Conservation (phyloP, 30 jellyfish, hydroid and myxozoan species). For the Clytia hemisphaerica region DNA sequence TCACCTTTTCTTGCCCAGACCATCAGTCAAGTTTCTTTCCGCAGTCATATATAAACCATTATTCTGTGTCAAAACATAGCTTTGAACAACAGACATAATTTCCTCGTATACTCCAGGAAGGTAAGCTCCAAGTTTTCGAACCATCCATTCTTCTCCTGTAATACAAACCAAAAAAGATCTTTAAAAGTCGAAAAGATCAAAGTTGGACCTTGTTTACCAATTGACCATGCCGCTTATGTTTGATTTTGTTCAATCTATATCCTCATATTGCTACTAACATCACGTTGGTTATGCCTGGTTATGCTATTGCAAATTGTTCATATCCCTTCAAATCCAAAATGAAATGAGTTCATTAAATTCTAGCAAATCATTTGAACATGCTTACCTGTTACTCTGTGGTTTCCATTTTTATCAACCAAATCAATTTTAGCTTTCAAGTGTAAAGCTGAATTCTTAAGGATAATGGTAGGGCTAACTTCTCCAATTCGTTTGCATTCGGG, state of each 20-base stretch:
- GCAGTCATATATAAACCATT: conserved; percentile 81
- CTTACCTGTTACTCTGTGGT: conserved; percentile 41
- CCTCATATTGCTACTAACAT: too few relatives aligned
- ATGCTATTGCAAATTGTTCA: too few relatives aligned
- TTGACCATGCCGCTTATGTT: background rate
- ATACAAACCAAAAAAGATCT: background rate
- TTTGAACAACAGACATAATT: conserved; percentile 54
- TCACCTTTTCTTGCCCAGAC: conserved; percentile 82
- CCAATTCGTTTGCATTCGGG: conserved; percentile 79
- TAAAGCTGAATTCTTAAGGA: conserved; percentile 66
- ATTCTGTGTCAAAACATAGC: conserved; percentile 47
- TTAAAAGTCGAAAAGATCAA: background rate
- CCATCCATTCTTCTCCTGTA: conserved; percentile 98
- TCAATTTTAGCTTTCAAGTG: conserved; percentile 71
- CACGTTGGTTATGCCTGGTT: background rate
- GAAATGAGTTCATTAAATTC: too few relatives aligned
- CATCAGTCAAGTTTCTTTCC: conserved; percentile 62
- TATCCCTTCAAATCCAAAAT: too few relatives aligned
- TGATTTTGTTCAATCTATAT: background rate
- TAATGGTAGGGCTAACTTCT: conserved; percentile 55
- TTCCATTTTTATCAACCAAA: conserved; percentile 62
- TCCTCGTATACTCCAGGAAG: conserved; percentile 77
- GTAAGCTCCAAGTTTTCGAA: conserved; percentile 72
- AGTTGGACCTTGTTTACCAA: background rate
- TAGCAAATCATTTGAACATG: too few relatives aligned